A percentile compares a stretch with the other conserved stretches of the same genome.
These are phyloP conservation scores for Orycteropus afer DNA, from an alignment of 2,113 vertebrate genomes.

Conservation along the genomic window DNA sequence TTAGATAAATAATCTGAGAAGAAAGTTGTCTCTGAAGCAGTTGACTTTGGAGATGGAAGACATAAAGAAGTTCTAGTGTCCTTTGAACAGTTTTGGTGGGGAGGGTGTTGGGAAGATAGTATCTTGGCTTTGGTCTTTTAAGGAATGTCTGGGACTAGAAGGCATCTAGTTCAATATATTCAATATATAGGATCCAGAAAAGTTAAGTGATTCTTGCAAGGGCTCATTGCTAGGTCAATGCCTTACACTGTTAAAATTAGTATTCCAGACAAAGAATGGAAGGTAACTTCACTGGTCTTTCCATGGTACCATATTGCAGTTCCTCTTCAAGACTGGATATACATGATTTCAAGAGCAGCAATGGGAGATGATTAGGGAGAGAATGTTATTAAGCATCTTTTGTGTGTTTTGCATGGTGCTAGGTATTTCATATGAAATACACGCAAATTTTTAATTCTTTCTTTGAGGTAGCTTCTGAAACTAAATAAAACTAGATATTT, in stretches of 20 bases:
- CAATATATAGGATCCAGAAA: not conserved
- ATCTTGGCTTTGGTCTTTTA: not conserved
- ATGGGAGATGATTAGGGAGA: not conserved
- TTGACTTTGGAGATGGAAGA: slow-evolving; percentile 22
- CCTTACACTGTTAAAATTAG: slow-evolving; percentile 23
- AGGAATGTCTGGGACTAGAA: not conserved
- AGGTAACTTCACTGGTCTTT: not conserved
- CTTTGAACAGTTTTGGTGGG: not conserved
- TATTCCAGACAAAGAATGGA: not conserved
- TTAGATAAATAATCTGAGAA: slow-evolving; percentile 8
- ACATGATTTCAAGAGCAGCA: slow-evolving; percentile 31
- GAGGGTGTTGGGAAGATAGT: not conserved
- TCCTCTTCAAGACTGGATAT: not conserved
- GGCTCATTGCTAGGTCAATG: not conserved
- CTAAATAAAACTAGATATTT: slow-evolving; percentile 20
- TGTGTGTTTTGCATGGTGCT: not conserved
- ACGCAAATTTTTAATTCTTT: slow-evolving; percentile 10
- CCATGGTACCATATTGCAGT: not conserved
- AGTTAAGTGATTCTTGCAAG: slow-evolving; percentile 6
- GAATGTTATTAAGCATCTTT: not conserved
- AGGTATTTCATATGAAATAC: not conserved
- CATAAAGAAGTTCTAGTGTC: not conserved
- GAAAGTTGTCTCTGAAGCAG: not conserved
- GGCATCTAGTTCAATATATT: slow-evolving; percentile 22
- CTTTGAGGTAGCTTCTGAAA: slow-evolving; percentile 33